Evolutionary conservation across 2,113 vertebrate genomes (phyloP), one percentile per base, ranked within the genome.

Genomic region (Myrmecophaga tridactyla): DNA sequence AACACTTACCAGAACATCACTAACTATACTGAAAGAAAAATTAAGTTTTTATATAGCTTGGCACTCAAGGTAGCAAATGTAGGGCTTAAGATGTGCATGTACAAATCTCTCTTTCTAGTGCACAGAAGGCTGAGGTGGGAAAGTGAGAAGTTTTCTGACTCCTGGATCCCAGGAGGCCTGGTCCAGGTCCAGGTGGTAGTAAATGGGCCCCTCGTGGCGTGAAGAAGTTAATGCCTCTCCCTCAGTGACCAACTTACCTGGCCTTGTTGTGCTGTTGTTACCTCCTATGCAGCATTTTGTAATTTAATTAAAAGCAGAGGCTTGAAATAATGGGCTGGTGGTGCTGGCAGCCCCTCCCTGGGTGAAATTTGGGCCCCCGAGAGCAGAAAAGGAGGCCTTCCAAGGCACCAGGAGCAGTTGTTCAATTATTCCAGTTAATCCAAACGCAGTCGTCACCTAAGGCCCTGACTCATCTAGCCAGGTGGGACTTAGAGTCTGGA

Each of bases 231-330:
- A 43, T 63, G 62, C 46, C 39, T 84, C 53, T 95, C 88, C 96
- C 88, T 78, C 41, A 48, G 85, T 86, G 90, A 78, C 81, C 67
- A 94, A 80, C 73, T 96, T 94, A 89, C 48, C 27, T 18, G 36
- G 90, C 41, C 81, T 96, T 85, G 70, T 72, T 92, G 80, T 63
- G 34, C 46, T 89, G 36, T 70, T 58, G 75, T 78, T 92, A 69
- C 36, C 51, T 48, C 4, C 1, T 77, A 58, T 83, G 77, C 2
- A 0, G 60, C 39, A 14, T 88, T 95, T 96, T 95, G 43, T 94
- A 90, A 94, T 96, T 95, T 97, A 97, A 97, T 95, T 97, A 96
- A 94, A 94, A 92, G 60, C 0, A 0, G 73, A 96, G 77, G 60
- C 90, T 96, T 20, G 36, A 95, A 53, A 81, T 97, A 92, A 96